Percentiles rank a stretch among this genome's conserved stretches.
Conservation (phyloP, 2,888 invertebrate species). For the Julus scandinavius region DNA sequence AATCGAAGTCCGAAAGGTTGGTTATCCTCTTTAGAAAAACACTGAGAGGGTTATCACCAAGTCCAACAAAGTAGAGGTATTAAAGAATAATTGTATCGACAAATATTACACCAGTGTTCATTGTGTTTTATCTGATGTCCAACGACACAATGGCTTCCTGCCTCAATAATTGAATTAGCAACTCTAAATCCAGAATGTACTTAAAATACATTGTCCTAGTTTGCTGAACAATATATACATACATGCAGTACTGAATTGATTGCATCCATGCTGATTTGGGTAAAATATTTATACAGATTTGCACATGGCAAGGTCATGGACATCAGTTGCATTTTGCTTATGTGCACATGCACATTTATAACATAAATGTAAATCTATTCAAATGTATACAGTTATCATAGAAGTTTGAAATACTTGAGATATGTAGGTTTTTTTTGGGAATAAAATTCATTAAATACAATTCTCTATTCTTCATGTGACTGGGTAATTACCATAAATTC, state of each 20-base stretch:
- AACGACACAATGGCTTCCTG: not conserved
- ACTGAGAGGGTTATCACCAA: constrained; percentile 1
- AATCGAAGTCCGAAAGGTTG: constrained; percentile 34
- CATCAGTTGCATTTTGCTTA: too few relatives aligned
- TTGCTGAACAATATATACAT: not conserved
- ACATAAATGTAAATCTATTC: too few relatives aligned
- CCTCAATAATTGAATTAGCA: not conserved
- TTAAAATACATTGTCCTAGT: not conserved
- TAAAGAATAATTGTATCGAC: constrained; percentile 38
- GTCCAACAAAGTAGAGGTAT: constrained; percentile 17
- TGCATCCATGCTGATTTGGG: too few relatives aligned
- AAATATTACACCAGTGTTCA: not conserved
- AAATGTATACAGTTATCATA: too few relatives aligned
- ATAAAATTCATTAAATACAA: too few relatives aligned
- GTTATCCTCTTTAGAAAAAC: not conserved
- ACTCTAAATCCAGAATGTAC: not conserved
- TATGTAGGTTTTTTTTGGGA: too few relatives aligned
- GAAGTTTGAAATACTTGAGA: too few relatives aligned
- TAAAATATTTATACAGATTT: too few relatives aligned
- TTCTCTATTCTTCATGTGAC: too few relatives aligned
- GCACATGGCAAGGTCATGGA: too few relatives aligned
- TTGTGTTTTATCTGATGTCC: not conserved
- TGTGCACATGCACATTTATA: too few relatives aligned
- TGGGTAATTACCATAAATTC: too few relatives aligned
- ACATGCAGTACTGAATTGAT: not conserved